A percentile compares a stretch with the other conserved stretches of the same genome.
These are phyloP conservation scores for Crypturellus tataupa DNA, from an alignment of 2,797 vertebrate genomes.

Conservation along the genomic window DNA sequence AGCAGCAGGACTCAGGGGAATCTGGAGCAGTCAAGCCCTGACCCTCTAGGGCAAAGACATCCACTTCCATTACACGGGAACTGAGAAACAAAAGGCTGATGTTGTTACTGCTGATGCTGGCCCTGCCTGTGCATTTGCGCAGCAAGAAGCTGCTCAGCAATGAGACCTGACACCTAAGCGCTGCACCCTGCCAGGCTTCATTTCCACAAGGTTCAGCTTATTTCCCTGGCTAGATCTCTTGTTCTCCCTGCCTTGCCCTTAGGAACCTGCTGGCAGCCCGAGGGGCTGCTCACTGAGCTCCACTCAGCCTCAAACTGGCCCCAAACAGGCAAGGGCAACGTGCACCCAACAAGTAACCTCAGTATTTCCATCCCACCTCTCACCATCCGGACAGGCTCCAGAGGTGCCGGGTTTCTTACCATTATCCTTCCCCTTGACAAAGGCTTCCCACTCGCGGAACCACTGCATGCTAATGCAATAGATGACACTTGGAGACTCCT, in stretches of 20 bases:
- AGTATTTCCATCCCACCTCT: rapidly evolving
- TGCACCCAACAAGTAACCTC: no score
- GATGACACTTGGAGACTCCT: constrained; percentile 94
- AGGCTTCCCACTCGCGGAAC: constrained; percentile 99
- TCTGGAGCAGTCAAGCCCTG: no score
- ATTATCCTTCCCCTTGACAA: constrained; percentile 97
- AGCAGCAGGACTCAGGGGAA: neutral
- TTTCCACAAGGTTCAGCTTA: neutral
- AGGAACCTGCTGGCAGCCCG: neutral
- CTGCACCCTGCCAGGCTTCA: neutral
- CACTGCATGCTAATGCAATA: constrained; percentile 99
- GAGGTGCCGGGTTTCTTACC: constrained; percentile 79
- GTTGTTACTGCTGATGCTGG: neutral
- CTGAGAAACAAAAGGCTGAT: neutral
- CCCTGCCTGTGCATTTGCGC: no score
- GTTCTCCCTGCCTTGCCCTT: neutral
- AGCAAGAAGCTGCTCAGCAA: neutral
- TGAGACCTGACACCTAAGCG: neutral
- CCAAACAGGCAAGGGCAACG: neutral
- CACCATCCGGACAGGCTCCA: rapidly evolving
- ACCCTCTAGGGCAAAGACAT: neutral
- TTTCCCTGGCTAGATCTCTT: neutral
- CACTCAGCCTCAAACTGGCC: neutral
- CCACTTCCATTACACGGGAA: neutral
- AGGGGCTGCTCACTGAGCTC: neutral